These are phyloP conservation scores for Petroica traversi DNA, from an alignment of 2,113 vertebrate genomes.

Conservation along the genomic window DNA sequence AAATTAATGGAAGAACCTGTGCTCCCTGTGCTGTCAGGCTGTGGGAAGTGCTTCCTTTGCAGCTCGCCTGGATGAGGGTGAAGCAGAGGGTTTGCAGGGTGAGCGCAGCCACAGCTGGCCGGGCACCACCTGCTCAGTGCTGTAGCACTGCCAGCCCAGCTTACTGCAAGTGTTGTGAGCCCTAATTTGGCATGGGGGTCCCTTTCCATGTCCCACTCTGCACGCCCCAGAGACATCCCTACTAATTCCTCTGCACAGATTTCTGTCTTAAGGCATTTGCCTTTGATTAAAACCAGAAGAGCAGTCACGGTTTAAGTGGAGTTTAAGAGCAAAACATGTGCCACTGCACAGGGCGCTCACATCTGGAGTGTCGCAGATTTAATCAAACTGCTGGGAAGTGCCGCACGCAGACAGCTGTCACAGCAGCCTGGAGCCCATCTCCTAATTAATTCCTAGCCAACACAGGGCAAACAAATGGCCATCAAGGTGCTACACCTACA, in stretches of 20 bases:
- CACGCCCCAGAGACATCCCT: slow-evolving; percentile 10
- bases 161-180: background rate
- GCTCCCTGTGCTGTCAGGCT: background rate
- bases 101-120: background rate
- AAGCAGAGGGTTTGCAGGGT: background rate
- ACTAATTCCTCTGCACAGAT: slow-evolving; percentile 64
- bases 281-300: slow-evolving; percentile 74
- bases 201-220: background rate
- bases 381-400: slow-evolving; percentile 69
- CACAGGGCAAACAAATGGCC: slow-evolving; percentile 40
- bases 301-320: slow-evolving; percentile 66
- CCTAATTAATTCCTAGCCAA: slow-evolving; percentile 48
- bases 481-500: slow-evolving; percentile 20
- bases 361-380: slow-evolving; percentile 67
- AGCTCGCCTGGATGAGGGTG: fast-evolving
- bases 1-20: background rate
- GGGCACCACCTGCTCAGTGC: background rate
- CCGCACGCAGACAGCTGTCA: slow-evolving; percentile 59
- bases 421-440: slow-evolving; percentile 29
- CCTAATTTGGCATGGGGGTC: background rate
- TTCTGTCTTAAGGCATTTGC: slow-evolving; percentile 64
- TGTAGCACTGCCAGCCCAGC: background rate
- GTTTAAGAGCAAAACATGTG: slow-evolving; percentile 46
- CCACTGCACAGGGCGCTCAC: slow-evolving; percentile 2
- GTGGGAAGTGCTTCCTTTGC: fast-evolving